Percentiles rank a stretch among this genome's conserved stretches.
Conservation (phyloP, 1,140 invertebrate species). For the Drosophila lacteicornis region DNA sequence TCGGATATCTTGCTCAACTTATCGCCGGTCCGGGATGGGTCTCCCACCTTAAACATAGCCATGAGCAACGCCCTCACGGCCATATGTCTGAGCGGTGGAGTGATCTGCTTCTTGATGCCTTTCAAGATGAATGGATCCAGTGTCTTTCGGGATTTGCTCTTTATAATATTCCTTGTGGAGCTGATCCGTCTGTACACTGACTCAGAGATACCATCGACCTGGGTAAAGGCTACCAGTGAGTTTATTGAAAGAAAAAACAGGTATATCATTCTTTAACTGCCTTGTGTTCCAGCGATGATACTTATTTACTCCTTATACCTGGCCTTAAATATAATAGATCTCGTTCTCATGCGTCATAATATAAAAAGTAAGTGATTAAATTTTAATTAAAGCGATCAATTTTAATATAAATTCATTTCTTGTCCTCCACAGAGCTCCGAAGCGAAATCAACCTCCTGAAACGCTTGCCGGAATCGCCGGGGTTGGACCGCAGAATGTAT, state of each 20-base stretch:
- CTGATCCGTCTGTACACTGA: background rate
- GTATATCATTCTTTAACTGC: background rate
- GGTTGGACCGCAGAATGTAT: background rate
- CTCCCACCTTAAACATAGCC: conserved; percentile 19
- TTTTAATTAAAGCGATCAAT: background rate
- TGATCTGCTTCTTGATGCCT: conserved; percentile 48
- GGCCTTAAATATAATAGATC: conserved; percentile 39
- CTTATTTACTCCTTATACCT: conserved; percentile 44
- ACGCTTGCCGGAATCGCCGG: background rate
- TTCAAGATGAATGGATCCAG: conserved; percentile 48
- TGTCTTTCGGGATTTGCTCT: conserved; percentile 41
- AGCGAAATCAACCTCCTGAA: conserved; percentile 2
- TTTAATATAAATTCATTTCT: too few relatives aligned
- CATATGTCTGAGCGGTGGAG: conserved; percentile 49
- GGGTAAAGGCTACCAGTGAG: conserved; percentile 24
- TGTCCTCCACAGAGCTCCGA: conserved; percentile 24
- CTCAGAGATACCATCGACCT: accelerated
- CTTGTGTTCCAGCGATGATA: conserved; percentile 7
- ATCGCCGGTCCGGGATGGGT: conserved; percentile 11
- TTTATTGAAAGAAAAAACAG: background rate
- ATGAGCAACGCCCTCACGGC: conserved; percentile 24
- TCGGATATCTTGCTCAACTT: conserved; percentile 54
- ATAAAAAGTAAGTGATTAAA: conserved; percentile 44
- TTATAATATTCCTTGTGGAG: conserved; percentile 32
- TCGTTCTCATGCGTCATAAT: conserved; percentile 18